Evolutionary conservation across 1,140 invertebrate species (phyloP).

Genomic region (Tigriopus japonicus): DNA sequence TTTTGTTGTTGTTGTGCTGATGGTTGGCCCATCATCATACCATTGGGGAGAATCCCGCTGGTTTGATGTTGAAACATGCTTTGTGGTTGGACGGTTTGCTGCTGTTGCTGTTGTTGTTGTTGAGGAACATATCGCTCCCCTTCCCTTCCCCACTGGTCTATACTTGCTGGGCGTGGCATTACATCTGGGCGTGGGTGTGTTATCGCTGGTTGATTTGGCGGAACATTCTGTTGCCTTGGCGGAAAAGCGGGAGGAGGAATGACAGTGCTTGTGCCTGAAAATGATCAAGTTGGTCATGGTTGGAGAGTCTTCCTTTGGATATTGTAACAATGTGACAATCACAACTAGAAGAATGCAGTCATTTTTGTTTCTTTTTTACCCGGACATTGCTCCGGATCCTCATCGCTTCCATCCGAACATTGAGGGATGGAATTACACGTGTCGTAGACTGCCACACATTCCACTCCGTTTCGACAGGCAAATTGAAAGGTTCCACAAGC

Average conservation of each 20-base stretch:
- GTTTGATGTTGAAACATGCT: too few species aligned
- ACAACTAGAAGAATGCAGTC: conserved; percentile 13
- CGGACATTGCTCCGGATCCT: conserved; percentile 59
- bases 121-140: too few species aligned
- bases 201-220: too few species aligned
- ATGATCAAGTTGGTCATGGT: not conserved
- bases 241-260: not conserved
- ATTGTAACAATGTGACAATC: not conserved
- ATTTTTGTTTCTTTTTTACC: conserved; percentile 10
- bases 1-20: too few species aligned
- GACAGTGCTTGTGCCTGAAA: not conserved
- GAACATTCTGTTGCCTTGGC: too few species aligned
- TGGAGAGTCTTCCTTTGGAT: not conserved
- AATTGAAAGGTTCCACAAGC: conserved; percentile 63
- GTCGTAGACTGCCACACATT: conserved; percentile 89
- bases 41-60: too few species aligned
- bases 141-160: too few species aligned
- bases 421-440: conserved; percentile 85
- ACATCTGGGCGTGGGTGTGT: too few species aligned
- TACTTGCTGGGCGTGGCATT: too few species aligned
- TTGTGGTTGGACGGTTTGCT: too few species aligned
- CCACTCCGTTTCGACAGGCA: conserved; percentile 50
- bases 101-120: too few species aligned
- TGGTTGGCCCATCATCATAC: too few species aligned
- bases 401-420: conserved; percentile 76